Conservation (phyloP, 2,888 invertebrate species). For the Ferdinandea cuprea region DNA sequence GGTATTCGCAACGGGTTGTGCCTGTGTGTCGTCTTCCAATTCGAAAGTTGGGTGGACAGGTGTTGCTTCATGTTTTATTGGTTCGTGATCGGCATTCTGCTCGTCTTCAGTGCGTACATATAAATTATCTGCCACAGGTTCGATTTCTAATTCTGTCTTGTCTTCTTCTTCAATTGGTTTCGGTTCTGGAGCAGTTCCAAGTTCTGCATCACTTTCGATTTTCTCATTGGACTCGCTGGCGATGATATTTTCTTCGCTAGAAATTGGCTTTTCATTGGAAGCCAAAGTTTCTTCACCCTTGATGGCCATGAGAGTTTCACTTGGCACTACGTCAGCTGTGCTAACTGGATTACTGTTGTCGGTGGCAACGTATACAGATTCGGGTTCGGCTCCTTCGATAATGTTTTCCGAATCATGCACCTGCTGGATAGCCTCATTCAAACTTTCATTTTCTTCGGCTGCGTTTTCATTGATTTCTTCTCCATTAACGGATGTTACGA, state of each 20-base stretch:
- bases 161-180: conserved; percentile 39
- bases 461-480: conserved; percentile 27
- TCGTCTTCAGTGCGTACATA: conserved; percentile 1
- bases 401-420: conserved; percentile 54
- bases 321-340: conserved; percentile 44
- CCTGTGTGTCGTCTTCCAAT: conserved; percentile 53
- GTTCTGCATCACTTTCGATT: conserved; percentile 65
- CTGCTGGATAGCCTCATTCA: conserved; percentile 45
- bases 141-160: conserved; percentile 50
- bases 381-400: conserved; percentile 46
- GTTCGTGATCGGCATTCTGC: conserved; percentile 44
- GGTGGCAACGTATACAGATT: conserved; percentile 24
- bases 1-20: conserved; percentile 32
- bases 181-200: conserved; percentile 43
- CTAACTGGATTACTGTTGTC: conserved; percentile 56
- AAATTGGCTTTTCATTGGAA: conserved; percentile 33
- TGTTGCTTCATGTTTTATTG: conserved; percentile 37
- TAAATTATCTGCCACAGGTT: not conserved
- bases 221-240: conserved; percentile 41
- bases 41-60: conserved; percentile 70
- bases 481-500: conserved; percentile 8
- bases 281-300: conserved; percentile 41
- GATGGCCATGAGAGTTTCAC: conserved; percentile 30
- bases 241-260: conserved; percentile 44
- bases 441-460: conserved; percentile 48